A percentile compares a stretch with the other conserved stretches of the same genome.
Evolutionary conservation across 2,797 vertebrate species (phyloP).

Genomic region (Austrolebias charrua): DNA sequence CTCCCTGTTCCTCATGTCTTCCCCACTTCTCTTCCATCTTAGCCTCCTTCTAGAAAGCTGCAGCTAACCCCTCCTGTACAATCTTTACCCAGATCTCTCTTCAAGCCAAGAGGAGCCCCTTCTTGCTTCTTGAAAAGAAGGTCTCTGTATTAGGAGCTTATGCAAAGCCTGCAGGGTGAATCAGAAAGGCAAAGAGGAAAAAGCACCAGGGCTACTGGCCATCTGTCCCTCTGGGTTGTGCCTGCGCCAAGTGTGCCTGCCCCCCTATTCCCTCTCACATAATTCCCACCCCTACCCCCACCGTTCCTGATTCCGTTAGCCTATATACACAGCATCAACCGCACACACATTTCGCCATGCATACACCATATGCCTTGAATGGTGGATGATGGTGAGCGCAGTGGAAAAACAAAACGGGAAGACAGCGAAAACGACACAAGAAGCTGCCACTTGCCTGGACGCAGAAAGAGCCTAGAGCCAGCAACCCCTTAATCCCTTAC

Average conservation of each 20-base stretch:
- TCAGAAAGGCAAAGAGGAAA: conserved; percentile 81
- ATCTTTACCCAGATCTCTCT: conserved; percentile 57
- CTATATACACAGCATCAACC: conserved; percentile 73
- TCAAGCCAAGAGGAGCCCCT: conserved; percentile 72
- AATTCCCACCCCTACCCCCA: conserved; percentile 75
- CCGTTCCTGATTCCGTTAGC: conserved; percentile 72
- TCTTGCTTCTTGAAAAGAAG: conserved; percentile 77
- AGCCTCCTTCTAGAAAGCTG: conserved; percentile 60
- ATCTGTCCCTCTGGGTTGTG: conserved; percentile 90
- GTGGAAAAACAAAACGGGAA: neutral
- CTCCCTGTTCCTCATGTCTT: conserved; percentile 41
- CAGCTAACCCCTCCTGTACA: conserved; percentile 43
- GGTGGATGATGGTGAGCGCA: conserved; percentile 51
- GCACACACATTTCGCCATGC: conserved; percentile 54
- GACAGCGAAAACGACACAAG: conserved; percentile 56
- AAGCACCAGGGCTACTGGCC: conserved; percentile 82
- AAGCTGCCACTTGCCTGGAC: conserved; percentile 90
- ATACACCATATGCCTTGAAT: conserved; percentile 60
- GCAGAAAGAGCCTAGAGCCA: conserved; percentile 72
- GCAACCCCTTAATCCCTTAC: conserved; percentile 88
- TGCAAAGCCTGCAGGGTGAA: conserved; percentile 87
- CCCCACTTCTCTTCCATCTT: conserved; percentile 38
- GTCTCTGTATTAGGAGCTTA: conserved; percentile 82
- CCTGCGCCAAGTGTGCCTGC: conserved; percentile 66
- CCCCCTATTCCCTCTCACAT: conserved; percentile 61